These are phyloP conservation scores for Anniella stebbinsi DNA, from an alignment of 2,797 vertebrate genomes.

Conservation along the genomic window DNA sequence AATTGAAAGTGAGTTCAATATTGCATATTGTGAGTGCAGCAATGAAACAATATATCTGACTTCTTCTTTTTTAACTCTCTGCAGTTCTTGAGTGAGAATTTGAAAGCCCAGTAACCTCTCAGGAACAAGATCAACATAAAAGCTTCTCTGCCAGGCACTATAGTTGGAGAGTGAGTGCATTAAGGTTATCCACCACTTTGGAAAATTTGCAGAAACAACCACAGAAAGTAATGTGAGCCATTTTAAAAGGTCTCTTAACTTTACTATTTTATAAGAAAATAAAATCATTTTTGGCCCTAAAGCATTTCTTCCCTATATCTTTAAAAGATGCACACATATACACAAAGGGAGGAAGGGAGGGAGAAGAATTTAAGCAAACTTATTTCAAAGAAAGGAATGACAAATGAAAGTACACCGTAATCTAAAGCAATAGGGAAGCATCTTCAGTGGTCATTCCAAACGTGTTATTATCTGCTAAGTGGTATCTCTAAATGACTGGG, in stretches of 20 bases:
- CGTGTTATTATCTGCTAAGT: conserved; percentile 6
- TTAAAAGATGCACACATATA: conserved; percentile 26
- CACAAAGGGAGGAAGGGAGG: conserved; percentile 2
- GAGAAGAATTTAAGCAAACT: conserved; percentile 26
- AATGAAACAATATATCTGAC: conserved; percentile 66
- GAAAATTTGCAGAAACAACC: conserved; percentile 53
- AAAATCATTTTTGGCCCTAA: conserved; percentile 34
- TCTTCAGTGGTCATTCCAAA: conserved; percentile 29
- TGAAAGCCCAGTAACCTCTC: conserved; percentile 70
- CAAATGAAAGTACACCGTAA: not conserved
- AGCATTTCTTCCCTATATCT: conserved; percentile 11
- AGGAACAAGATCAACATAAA: conserved; percentile 67
- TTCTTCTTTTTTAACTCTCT: conserved; percentile 56
- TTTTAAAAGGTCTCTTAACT: conserved; percentile 45
- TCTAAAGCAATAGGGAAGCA: not conserved
- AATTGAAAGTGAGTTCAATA: conserved; percentile 70
- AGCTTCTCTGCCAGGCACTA: conserved; percentile 57
- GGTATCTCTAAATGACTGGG: not conserved
- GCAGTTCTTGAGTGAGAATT: conserved; percentile 62
- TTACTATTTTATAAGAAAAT: conserved; percentile 58
- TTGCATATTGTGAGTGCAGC: conserved; percentile 53
- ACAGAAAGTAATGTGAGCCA: conserved; percentile 43
- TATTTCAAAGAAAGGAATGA: conserved; percentile 17
- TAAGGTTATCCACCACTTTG: conserved; percentile 62
- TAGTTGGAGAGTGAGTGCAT: conserved; percentile 53